Percentiles rank a stretch among this genome's conserved stretches.
Evolutionary conservation across 2,797 vertebrate genomes (phyloP).

Genomic region (Darevskia mixta): DNA sequence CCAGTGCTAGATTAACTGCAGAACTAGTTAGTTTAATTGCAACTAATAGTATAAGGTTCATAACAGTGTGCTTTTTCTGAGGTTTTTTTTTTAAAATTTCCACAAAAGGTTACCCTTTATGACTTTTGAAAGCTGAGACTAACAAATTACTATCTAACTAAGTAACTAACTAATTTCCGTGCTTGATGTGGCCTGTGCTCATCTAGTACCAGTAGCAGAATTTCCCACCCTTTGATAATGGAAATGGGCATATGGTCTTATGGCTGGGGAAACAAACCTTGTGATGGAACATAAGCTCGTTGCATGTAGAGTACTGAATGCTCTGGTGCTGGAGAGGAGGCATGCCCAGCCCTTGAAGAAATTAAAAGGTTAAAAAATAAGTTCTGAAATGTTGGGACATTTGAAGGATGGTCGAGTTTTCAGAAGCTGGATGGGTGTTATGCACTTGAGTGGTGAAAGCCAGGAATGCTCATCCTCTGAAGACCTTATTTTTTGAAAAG

Average conservation of each 20-base stretch:
- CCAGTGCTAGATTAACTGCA: background rate
- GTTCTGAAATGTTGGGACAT: background rate
- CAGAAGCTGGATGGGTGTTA: background rate
- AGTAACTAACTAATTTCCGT: background rate
- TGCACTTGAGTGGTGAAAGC: background rate
- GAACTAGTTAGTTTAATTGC: background rate
- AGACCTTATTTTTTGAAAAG: background rate
- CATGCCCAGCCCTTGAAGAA: background rate
- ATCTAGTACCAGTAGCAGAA: background rate
- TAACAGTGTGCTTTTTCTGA: background rate
- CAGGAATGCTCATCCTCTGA: background rate
- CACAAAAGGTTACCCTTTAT: background rate
- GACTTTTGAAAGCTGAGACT: background rate
- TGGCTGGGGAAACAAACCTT: background rate
- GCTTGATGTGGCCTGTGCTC: background rate
- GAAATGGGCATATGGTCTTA: background rate
- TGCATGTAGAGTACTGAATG: background rate
- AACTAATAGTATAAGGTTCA: background rate
- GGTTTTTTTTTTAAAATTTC: background rate
- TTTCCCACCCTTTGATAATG: no score
- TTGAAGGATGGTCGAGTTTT: background rate
- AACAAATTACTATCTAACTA: background rate
- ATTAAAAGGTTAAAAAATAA: no score
- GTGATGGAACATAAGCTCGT: background rate
- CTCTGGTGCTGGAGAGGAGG: background rate